phyloP scores from a whole-genome alignment of 2,113 vertebrate species.

The Proteles cristata region DNA sequence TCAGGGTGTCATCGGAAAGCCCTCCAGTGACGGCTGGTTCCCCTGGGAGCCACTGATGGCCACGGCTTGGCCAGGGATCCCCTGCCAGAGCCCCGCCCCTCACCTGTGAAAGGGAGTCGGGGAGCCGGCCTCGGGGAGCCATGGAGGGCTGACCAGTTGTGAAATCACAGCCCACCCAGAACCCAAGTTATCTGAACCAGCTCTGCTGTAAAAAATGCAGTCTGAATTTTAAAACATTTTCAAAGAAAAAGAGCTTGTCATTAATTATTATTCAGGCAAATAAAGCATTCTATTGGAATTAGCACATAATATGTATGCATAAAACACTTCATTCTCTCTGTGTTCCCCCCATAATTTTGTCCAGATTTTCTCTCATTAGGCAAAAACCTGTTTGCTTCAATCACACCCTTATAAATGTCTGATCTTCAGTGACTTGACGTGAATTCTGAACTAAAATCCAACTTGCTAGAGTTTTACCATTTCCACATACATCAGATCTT shows the following conservation, averaged over 20 bases:
- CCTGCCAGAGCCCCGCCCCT: not conserved
- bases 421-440: not conserved
- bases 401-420: not conserved
- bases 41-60: not conserved
- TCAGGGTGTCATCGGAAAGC: too few relatives aligned
- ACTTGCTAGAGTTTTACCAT: not conserved
- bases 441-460: not conserved
- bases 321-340: not conserved
- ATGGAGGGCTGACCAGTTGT: fast-evolving
- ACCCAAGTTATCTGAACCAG: not conserved
- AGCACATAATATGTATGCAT: not conserved
- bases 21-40: too few relatives aligned
- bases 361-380: not conserved
- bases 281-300: not conserved
- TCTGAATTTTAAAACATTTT: not conserved
- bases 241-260: not conserved
- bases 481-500: fast-evolving
- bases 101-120: too few relatives aligned
- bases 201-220: not conserved
- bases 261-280: not conserved
- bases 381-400: not conserved
- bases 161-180: too few relatives aligned
- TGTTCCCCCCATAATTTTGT: not conserved
- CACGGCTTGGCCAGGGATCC: not conserved
- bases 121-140: fast-evolving